phyloP scores from a whole-genome alignment of 1,140 invertebrate species.

The Cydia pomonella region DNA sequence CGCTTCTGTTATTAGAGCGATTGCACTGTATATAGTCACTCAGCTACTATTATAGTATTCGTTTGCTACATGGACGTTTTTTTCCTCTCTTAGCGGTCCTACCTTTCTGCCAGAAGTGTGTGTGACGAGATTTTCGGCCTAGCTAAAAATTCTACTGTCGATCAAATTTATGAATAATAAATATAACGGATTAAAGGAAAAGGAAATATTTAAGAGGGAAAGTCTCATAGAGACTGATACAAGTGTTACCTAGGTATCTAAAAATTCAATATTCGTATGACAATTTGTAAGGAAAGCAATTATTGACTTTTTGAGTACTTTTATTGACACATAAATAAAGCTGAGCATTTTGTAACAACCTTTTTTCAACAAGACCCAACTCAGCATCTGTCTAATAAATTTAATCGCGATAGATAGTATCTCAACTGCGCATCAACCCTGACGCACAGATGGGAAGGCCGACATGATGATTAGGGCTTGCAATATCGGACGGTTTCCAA shows the following conservation, averaged over 20 bases:
- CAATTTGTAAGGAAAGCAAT: too few relatives aligned
- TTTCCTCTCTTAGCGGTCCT: neutral
- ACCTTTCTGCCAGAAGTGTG: neutral
- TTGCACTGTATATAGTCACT: neutral
- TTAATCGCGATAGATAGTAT: neutral
- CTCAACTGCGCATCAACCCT: neutral
- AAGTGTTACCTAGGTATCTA: too few relatives aligned
- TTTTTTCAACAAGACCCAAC: neutral
- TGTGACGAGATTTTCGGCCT: neutral
- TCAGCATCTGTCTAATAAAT: neutral
- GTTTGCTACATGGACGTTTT: neutral
- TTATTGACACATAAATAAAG: too few relatives aligned
- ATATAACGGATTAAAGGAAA: too few relatives aligned
- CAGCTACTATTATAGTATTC: neutral
- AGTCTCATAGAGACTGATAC: too few relatives aligned
- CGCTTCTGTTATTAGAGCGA: conserved; percentile 25
- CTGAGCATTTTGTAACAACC: neutral
- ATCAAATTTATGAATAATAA: too few relatives aligned
- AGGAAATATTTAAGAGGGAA: too few relatives aligned
- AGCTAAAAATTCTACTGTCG: too few relatives aligned
- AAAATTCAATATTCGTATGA: too few relatives aligned
- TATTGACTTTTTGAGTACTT: too few relatives aligned
- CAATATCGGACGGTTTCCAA: too few relatives aligned
- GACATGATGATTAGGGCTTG: neutral
- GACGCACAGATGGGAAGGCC: neutral